A percentile compares a stretch with the other conserved stretches of the same genome.
These are phyloP conservation scores for Carapus acus DNA, from an alignment of 2,797 vertebrate genomes.

Conservation along the genomic window DNA sequence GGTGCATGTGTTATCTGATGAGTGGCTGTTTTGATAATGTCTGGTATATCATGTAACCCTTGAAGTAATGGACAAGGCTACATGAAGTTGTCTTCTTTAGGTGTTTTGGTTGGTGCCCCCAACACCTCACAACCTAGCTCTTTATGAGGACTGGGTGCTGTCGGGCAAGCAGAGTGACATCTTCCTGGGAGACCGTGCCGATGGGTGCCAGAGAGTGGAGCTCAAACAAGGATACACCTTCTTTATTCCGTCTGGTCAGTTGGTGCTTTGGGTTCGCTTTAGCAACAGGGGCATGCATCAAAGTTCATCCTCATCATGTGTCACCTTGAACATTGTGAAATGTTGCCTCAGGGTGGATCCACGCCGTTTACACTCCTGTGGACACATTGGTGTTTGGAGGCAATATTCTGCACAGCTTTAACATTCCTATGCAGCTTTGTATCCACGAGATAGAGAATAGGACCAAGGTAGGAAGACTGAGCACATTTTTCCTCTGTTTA, in stretches of 20 bases:
- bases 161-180: constrained; percentile 96
- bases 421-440: constrained; percentile 98
- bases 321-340: constrained; percentile 6
- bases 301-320: neutral
- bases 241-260: constrained; percentile 95
- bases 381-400: constrained; percentile 97
- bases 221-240: constrained; percentile 93
- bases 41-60: too few relatives aligned
- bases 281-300: constrained; percentile 8
- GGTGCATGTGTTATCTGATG: too few relatives aligned
- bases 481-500: too few relatives aligned
- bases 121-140: constrained; percentile 85
- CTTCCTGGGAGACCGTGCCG: constrained; percentile 92
- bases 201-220: constrained; percentile 93
- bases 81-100: constrained; percentile 60
- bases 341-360: constrained; percentile 88
- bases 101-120: constrained; percentile 98
- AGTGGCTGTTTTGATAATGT: too few relatives aligned
- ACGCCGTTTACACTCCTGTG: constrained; percentile 93
- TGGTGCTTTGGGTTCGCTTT: constrained; percentile 28
- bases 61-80: too few relatives aligned
- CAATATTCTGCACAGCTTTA: constrained; percentile 98
- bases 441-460: constrained; percentile 97
- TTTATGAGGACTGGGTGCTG: constrained; percentile 97
- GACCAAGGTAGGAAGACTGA: constrained; percentile 92